Base-by-base conservation (phyloP, 2,888 invertebrate species). In the Lasioglossum pauxillum region DNA sequence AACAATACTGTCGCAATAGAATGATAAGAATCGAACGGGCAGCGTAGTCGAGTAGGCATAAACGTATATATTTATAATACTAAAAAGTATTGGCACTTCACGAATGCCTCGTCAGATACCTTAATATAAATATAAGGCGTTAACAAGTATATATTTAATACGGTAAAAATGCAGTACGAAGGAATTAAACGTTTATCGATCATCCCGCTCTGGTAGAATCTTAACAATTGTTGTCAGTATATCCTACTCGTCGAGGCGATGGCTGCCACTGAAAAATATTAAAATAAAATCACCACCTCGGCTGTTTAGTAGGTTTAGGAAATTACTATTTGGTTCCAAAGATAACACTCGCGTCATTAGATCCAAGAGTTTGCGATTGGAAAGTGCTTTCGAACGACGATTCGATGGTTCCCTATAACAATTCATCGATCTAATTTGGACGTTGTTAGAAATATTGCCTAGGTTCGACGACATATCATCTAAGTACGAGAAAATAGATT, bases 401-500 rank as follows among this genome's bases (percentile, higher is more conserved):
- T 35, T 27, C 16, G 44, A 77, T 76, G 72, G 75, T 44, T 69
- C 41, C 19, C 69, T 73, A 57, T 75, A 72, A 75, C 46, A 78
- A 82, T 78, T 75, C 60, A 71, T 75, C 35, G 46, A 83, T 72
- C 75, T 89, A 81, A n/a, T 49, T 81, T 80, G n/a, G 46, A 82
- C 67, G 78, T 76, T 77, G 46, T 78, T 80, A 85, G 80, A 82
- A 90, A 86, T 89, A 92, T 91, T 90, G 91, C 82, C 93, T 93
- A 93, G 78, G 81, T 60, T 57, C 78, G 73, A 89, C 87, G 84
- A 82, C 91, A 90, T 93, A 95, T 95, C 95, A 95, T 93, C 95
- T 95, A 89, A 91, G 78, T 84, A 94, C 83, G 67, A 93, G 80
- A 10, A 91, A 85, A 38, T 93, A 84, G 41, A 90, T 88, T 75